Conservation (phyloP, 2,797 vertebrate genomes). For the Hippocampus kuda region DNA sequence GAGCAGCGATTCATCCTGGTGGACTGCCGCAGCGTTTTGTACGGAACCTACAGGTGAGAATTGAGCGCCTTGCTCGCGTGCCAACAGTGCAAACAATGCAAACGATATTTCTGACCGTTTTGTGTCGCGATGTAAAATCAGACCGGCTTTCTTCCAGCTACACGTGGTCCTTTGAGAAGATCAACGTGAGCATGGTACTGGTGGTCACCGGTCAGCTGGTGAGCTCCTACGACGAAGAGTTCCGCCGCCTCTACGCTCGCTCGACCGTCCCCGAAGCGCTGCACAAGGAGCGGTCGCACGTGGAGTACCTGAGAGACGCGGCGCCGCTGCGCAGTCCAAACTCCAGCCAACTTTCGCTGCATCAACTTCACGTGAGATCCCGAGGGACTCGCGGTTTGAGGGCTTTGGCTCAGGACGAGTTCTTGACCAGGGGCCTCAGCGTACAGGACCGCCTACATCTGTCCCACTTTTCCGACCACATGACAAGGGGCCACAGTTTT, state of each 20-base stretch:
- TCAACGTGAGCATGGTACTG: constrained; percentile 88
- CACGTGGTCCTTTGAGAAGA: constrained; percentile 90
- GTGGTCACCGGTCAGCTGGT: constrained; percentile 86
- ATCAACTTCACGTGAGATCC: constrained; percentile 64
- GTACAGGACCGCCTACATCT: constrained; percentile 71
- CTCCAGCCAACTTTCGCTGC: constrained; percentile 73
- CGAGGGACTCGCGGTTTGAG: constrained; percentile 40
- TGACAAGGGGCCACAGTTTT: constrained; percentile 82
- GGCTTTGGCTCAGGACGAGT: constrained; percentile 44
- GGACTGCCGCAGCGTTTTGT: constrained; percentile 81
- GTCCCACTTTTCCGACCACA: constrained; percentile 68
- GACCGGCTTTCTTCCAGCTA: constrained; percentile 63
- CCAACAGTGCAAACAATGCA: background rate
- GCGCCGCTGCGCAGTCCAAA: constrained; percentile 60
- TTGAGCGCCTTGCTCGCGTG: background rate
- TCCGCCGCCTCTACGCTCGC: constrained; percentile 79
- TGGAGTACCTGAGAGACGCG: constrained; percentile 44
- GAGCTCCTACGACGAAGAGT: constrained; percentile 84
- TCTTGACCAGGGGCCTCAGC: constrained; percentile 65
- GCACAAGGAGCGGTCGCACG: constrained; percentile 40
- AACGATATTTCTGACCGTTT: too few relatives aligned
- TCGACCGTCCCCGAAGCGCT: constrained; percentile 65
- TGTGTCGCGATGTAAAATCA: background rate
- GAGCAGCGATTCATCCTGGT: constrained; percentile 83
- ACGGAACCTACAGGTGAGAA: constrained; percentile 83